Evolutionary conservation across 2,888 invertebrate genomes (phyloP).

Genomic region (Holacanthella duospinosa): DNA sequence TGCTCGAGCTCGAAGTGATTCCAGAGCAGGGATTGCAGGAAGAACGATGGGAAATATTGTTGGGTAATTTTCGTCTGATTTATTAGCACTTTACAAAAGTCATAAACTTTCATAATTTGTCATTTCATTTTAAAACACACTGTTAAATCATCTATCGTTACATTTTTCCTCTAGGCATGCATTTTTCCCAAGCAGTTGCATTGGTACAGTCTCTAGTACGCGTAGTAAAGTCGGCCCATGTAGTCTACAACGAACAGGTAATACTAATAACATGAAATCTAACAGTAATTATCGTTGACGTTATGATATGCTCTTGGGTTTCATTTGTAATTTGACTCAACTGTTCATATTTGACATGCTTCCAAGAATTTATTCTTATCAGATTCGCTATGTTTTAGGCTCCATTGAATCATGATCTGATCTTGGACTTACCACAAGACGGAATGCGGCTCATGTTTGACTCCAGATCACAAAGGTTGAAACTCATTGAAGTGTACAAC

Average conservation of each 20-base stretch:
- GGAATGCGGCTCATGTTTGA: conserved; percentile 95
- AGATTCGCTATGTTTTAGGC: conserved; percentile 49
- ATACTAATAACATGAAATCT: conserved; percentile 39
- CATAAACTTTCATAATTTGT: background rate
- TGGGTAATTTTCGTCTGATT: conserved; percentile 57
- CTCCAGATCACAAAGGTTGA: conserved; percentile 83
- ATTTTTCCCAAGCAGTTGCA: conserved; percentile 93
- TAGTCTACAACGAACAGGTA: conserved; percentile 90
- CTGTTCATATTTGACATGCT: too few relatives aligned
- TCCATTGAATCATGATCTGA: conserved; percentile 87
- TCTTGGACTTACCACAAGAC: conserved; percentile 91
- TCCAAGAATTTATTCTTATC: background rate
- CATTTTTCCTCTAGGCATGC: conserved; percentile 68
- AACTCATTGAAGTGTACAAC: conserved; percentile 91
- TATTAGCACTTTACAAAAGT: background rate
- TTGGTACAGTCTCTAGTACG: conserved; percentile 94
- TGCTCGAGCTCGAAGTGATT: conserved; percentile 93
- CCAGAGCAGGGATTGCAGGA: conserved; percentile 91
- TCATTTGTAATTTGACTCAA: too few relatives aligned
- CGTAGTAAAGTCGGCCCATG: conserved; percentile 87
- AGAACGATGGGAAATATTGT: conserved; percentile 94
- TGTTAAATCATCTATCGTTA: background rate
- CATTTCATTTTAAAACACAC: conserved; percentile 32
- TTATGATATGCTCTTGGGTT: background rate
- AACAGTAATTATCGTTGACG: background rate